These are phyloP conservation scores for Patella vulgata DNA, from an alignment of 1,140 invertebrate genomes.

Conservation along the genomic window DNA sequence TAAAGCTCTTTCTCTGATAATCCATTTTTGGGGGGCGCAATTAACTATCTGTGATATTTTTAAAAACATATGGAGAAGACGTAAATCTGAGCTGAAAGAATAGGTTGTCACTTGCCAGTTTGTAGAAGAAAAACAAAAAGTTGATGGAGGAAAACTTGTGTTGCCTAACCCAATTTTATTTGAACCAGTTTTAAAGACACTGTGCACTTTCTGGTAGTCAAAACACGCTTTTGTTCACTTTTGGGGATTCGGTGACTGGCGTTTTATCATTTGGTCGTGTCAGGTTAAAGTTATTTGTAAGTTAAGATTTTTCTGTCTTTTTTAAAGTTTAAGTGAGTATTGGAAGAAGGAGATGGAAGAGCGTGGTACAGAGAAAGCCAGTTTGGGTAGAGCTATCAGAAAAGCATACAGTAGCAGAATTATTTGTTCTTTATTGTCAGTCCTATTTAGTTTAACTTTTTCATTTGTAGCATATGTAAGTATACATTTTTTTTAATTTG, in stretches of 20 bases:
- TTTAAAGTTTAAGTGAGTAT: slow-evolving; percentile 57
- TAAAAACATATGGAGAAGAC: too few species aligned
- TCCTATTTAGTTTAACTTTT: slow-evolving; percentile 69
- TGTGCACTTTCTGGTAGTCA: too few species aligned
- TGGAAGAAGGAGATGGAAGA: slow-evolving; percentile 64
- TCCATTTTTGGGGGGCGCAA: background rate
- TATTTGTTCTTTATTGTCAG: slow-evolving; percentile 69
- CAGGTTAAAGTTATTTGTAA: slow-evolving; percentile 1
- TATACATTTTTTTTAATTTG: slow-evolving; percentile 1
- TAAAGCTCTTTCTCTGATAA: background rate
- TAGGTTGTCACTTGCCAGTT: too few species aligned
- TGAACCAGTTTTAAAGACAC: background rate
- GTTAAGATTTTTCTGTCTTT: slow-evolving; percentile 28
- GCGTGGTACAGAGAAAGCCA: slow-evolving; percentile 56
- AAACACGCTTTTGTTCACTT: background rate
- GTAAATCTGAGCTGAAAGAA: too few species aligned
- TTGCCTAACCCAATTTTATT: background rate
- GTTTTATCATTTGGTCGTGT: background rate
- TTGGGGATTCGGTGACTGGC: background rate
- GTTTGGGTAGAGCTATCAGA: slow-evolving; percentile 70
- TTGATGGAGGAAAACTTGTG: background rate
- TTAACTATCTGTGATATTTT: background rate
- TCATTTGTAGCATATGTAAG: slow-evolving; percentile 75
- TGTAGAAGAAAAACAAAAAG: too few species aligned
- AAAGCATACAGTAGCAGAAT: slow-evolving; percentile 72